Percentiles rank a stretch among this genome's conserved stretches.
These are phyloP conservation scores for Caenorhabditis sp. DNA, from an alignment of 2,888 invertebrate species.

Conservation along the genomic window DNA sequence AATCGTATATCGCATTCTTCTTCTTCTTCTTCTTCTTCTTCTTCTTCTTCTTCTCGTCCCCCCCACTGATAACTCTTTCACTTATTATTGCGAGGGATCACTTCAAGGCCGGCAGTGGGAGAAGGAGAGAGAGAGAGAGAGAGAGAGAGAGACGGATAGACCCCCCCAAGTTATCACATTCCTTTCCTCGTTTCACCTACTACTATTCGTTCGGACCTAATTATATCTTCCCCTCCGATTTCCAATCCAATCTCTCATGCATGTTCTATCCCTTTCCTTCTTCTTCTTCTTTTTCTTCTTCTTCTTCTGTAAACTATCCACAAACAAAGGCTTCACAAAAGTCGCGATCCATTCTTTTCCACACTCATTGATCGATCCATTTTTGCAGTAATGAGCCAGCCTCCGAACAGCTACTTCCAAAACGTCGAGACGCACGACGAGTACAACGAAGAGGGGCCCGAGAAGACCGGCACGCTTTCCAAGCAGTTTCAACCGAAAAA, in stretches of 20 bases:
- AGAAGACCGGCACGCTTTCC: slow-evolving; percentile 46
- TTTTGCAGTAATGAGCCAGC: slow-evolving; percentile 53
- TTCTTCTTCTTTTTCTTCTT: neutral
- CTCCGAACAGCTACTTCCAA: slow-evolving; percentile 50
- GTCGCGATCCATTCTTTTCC: neutral
- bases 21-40: neutral
- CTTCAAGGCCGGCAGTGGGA: slow-evolving; percentile 36
- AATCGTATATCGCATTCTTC: slow-evolving; percentile 31
- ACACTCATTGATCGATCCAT: neutral
- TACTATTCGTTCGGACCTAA: slow-evolving; percentile 32
- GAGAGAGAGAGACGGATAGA: slow-evolving; percentile 21
- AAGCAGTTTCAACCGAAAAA: slow-evolving; percentile 59
- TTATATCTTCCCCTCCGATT: slow-evolving; percentile 33
- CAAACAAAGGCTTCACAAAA: too few relatives aligned
- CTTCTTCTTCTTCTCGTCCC: too few relatives aligned
- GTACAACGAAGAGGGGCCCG: slow-evolving; percentile 13
- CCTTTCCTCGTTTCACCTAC: slow-evolving; percentile 31
- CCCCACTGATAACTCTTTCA: slow-evolving; percentile 42
- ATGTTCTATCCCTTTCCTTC: too few relatives aligned
- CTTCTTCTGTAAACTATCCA: too few relatives aligned
- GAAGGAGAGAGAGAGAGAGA: slow-evolving; percentile 10
- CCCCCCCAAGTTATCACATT: slow-evolving; percentile 51
- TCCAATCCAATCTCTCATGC: neutral
- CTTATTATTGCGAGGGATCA: slow-evolving; percentile 52
- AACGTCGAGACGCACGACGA: slow-evolving; percentile 55